phyloP scores from a whole-genome alignment of 2,113 vertebrate genomes.

The Phyllostomus hastatus region DNA sequence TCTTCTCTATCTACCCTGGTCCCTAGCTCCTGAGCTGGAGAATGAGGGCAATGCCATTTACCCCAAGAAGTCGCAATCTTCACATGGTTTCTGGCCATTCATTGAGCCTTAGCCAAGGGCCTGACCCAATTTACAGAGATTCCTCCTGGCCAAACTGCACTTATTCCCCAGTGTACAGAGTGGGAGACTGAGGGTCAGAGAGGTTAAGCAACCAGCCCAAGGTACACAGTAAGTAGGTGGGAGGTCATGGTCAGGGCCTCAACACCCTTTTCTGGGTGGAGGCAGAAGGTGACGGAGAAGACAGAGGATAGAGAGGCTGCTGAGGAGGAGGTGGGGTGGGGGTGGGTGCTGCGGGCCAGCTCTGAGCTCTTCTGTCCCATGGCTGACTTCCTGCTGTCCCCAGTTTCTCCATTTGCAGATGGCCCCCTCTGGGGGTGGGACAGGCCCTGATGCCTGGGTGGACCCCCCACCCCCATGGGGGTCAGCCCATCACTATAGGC shows the following conservation, averaged over 20 bases:
- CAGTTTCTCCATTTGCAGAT: background rate
- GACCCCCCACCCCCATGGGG: no score
- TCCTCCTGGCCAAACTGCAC: background rate
- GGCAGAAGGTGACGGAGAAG: background rate
- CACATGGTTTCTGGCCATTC: fast-evolving
- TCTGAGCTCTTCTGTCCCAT: no score
- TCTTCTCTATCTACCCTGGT: background rate
- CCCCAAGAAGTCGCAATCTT: background rate
- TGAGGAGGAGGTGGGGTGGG: background rate
- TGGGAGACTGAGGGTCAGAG: background rate
- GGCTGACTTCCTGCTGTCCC: background rate
- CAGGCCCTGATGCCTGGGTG: background rate
- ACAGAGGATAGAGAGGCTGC: background rate
- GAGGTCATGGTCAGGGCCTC: background rate
- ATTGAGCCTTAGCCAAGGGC: background rate
- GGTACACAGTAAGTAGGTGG: no score
- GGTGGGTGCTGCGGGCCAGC: background rate
- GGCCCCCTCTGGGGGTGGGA: background rate
- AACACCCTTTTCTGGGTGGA: no score
- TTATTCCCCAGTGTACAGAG: no score
- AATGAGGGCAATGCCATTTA: background rate
- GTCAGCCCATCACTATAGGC: background rate
- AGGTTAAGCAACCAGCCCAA: background rate
- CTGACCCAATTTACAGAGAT: background rate
- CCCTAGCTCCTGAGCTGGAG: background rate